A percentile compares a stretch with the other conserved stretches of the same genome.
Conservation (phyloP, 2,113 vertebrate species). For the Xenopus tropicalis region UCB_Xtro_10.0 CM004443.2:34079501-34080000, state of each 20-base stretch:
- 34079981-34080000: constrained; percentile 11
- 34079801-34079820: constrained; percentile 30
- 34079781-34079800: constrained; percentile 28
- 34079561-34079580: too few species aligned
- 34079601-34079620: not conserved
- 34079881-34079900: constrained; percentile 27
- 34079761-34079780: constrained; percentile 4
- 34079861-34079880: constrained; percentile 37
- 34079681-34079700: not conserved
- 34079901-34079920: constrained; percentile 27
- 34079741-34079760: constrained; percentile 28
- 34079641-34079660: not conserved
- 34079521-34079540: too few species aligned
- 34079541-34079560: too few species aligned
- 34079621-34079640: not conserved
- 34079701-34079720: not conserved
- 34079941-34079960: constrained; percentile 19
- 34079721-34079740: not conserved
- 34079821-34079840: constrained; percentile 43
- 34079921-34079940: constrained; percentile 26
- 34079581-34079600: not conserved
- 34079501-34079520: too few species aligned
- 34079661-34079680: not conserved
- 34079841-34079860: constrained; percentile 26
- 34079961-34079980: constrained; percentile 17